Evolutionary conservation across 2,797 vertebrate genomes (phyloP).

Genomic region (Vespertilio murinus): DNA sequence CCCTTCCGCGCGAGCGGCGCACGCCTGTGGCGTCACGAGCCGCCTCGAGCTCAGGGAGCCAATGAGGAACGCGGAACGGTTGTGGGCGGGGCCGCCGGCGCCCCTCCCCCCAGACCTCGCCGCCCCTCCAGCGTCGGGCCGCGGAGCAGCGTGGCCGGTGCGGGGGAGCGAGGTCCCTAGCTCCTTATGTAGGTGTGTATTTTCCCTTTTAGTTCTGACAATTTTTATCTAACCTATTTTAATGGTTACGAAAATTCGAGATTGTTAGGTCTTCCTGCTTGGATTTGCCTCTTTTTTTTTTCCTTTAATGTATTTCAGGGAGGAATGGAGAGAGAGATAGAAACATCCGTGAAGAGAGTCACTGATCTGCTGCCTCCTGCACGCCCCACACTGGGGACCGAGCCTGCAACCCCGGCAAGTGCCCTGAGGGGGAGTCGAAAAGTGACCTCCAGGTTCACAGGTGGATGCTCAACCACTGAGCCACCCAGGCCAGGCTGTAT

Average conservation of each 20-base stretch:
- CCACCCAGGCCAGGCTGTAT: background rate
- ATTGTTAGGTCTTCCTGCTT: background rate
- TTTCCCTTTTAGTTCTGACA: background rate
- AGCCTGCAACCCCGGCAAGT: too few relatives aligned
- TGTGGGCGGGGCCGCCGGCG: background rate
- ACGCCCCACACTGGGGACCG: too few relatives aligned
- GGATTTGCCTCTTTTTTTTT: background rate
- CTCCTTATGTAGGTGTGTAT: background rate
- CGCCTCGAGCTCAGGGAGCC: background rate
- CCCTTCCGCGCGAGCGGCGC: background rate
- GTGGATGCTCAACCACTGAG: too few relatives aligned
- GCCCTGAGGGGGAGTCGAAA: too few relatives aligned
- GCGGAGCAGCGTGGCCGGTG: background rate
- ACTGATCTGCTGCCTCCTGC: too few relatives aligned
- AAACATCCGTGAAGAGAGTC: too few relatives aligned
- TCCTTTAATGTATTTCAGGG: too few relatives aligned
- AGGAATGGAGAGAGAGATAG: too few relatives aligned
- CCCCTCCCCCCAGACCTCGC: background rate
- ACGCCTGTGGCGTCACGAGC: background rate
- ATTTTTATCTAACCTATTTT: background rate
- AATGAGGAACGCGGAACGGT: background rate
- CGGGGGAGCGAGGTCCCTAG: background rate
- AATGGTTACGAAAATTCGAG: background rate
- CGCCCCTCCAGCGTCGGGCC: rapidly evolving
- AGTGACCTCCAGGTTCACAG: too few relatives aligned